phyloP scores from a whole-genome alignment of 2,797 vertebrate species.

The Emydoidea blandingii region DNA sequence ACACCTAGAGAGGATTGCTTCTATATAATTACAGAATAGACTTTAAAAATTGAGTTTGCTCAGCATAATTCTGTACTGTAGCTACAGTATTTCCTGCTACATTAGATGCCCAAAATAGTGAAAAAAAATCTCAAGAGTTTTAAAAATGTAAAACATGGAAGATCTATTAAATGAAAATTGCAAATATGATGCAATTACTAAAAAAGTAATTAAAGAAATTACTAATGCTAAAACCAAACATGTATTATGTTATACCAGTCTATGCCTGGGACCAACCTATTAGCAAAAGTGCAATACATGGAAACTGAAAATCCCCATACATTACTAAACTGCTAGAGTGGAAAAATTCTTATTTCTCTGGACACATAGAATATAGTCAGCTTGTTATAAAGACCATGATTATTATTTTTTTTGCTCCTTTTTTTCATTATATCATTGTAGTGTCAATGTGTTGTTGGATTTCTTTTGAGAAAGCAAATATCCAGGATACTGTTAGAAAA shows the following conservation, averaged over 20 bases:
- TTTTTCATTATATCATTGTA: background rate
- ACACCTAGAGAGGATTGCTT: background rate
- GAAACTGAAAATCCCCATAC: conserved; percentile 46
- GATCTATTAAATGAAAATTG: conserved; percentile 45
- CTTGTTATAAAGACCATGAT: background rate
- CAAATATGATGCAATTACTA: conserved; percentile 43
- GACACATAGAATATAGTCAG: background rate
- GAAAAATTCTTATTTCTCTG: conserved; percentile 20
- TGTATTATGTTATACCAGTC: conserved; percentile 42
- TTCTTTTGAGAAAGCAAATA: conserved; percentile 12
- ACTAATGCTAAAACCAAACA: conserved; percentile 51
- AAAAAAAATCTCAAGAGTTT: conserved; percentile 52
- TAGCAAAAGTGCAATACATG: conserved; percentile 60
- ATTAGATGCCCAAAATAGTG: conserved; percentile 5
- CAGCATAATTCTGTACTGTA: background rate
- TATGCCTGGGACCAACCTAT: conserved; percentile 48
- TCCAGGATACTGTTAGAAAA: background rate
- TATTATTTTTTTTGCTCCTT: background rate
- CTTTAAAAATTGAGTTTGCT: conserved; percentile 15
- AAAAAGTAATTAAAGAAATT: conserved; percentile 70
- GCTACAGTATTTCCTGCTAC: background rate
- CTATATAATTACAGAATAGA: background rate
- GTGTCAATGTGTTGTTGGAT: background rate
- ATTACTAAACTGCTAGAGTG: conserved; percentile 49
- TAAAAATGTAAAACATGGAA: conserved; percentile 46